Evolutionary conservation across 1,140 invertebrate genomes (phyloP).

Genomic region (Paralvinella palmiformis): DNA sequence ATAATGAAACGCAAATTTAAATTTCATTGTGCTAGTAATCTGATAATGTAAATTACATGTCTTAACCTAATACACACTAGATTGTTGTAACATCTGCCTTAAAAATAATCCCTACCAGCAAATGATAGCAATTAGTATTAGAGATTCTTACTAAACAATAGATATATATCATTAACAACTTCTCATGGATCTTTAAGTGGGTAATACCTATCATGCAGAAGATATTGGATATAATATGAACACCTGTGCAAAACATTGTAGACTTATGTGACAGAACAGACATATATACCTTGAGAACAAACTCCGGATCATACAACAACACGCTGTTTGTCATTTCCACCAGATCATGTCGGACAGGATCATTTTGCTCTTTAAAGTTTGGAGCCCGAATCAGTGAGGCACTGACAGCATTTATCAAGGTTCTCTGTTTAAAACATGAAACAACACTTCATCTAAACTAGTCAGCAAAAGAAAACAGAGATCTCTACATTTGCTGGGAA

Average conservation of each 20-base stretch:
- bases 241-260: background rate
- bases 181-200: no score
- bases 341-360: constrained; percentile 34
- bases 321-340: constrained; percentile 30
- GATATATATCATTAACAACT: no score
- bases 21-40: background rate
- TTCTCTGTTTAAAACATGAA: background rate
- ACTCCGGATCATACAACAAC: constrained; percentile 49
- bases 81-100: no score
- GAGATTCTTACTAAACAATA: no score
- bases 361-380: constrained; percentile 38
- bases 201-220: no score
- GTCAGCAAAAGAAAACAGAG: no score
- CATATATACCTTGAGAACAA: constrained; percentile 49
- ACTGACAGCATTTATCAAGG: constrained; percentile 43
- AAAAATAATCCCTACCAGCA: no score
- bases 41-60: background rate
- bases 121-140: no score
- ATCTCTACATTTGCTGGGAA: no score
- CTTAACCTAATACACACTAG: no score
- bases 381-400: constrained; percentile 46
- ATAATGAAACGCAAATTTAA: background rate
- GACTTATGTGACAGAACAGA: background rate
- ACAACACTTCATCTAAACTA: no score
- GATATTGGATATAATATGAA: background rate